Conservation (phyloP, 2,888 invertebrate genomes). For the Stegana nigrithorax region DNA sequence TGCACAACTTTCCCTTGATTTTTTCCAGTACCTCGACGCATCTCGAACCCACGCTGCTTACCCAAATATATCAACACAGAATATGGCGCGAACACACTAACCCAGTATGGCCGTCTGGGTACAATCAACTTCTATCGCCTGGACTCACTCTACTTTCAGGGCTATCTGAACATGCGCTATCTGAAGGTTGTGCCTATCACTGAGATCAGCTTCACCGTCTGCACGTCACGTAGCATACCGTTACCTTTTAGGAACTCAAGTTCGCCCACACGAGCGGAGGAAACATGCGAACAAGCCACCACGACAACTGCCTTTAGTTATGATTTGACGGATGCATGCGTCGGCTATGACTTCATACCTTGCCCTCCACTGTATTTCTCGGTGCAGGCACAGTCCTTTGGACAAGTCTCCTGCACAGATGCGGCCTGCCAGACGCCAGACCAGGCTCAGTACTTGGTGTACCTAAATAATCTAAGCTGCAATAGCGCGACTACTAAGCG, state of each 20-base stretch:
- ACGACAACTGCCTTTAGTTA: slow-evolving; percentile 71
- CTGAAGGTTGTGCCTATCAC: slow-evolving; percentile 72
- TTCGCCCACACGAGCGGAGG: slow-evolving; percentile 59
- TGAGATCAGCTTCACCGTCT: slow-evolving; percentile 72
- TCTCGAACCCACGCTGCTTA: slow-evolving; percentile 74
- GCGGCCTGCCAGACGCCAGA: slow-evolving; percentile 76
- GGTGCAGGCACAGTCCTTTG: slow-evolving; percentile 69
- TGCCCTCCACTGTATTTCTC: slow-evolving; percentile 79
- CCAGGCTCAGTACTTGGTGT: slow-evolving; percentile 75
- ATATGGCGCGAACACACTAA: slow-evolving; percentile 69
- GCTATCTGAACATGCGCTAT: slow-evolving; percentile 69
- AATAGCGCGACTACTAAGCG: slow-evolving; percentile 69
- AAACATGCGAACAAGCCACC: slow-evolving; percentile 74
- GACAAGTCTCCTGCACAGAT: slow-evolving; percentile 71
- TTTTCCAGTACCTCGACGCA: slow-evolving; percentile 71
- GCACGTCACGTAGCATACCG: slow-evolving; percentile 73
- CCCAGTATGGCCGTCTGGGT: slow-evolving; percentile 75
- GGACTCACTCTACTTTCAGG: slow-evolving; percentile 78
- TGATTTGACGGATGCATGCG: slow-evolving; percentile 72
- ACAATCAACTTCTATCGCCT: slow-evolving; percentile 77
- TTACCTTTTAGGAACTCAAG: slow-evolving; percentile 69
- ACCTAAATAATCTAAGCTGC: slow-evolving; percentile 77
- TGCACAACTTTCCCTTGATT: background rate
- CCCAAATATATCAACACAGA: slow-evolving; percentile 66
- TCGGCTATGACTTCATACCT: slow-evolving; percentile 70